Base-by-base conservation (phyloP, 2,113 vertebrate genomes). In the Triplophysa rosa region DNA sequence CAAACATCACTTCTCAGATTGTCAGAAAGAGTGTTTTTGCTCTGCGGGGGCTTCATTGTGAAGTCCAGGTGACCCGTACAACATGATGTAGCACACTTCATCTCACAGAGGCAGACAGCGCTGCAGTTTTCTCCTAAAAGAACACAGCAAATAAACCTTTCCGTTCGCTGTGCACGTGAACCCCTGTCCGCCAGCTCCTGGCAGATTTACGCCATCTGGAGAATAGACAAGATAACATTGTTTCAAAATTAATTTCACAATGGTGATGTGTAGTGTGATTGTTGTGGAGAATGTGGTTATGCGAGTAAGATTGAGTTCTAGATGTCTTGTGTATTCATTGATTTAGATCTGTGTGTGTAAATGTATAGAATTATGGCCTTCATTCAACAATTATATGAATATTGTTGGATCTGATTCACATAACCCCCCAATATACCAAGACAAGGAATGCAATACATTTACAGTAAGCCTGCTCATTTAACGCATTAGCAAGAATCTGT, bases 51-150 rank as follows among this genome's bases (percentile, higher is more conserved):
- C 81, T 85, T 75, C 80, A 71, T 85, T 79, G 52, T 87, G 56
- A 77, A 82, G 67, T 75, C 19, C 70, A 82, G 87, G 78, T 88
- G 87, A 90, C 83, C 88, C 81, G 65, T 84, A 80, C 85, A 88
- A 87, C 80, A 82, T 71, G 33, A 80, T 75, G 68, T 78, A 37
- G 8, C 54, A 87, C 80, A 87, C 87, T 86, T 68, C 37, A 59
- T 84, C 82, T 24, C 76, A 79, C 80, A 61, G 74, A 83, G 84
- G 86, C 80, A 67, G 78, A 87, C 66, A 10, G 49, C 47, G 17
- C 42, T 63, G 54, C 69, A 64, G 67, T 70, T 58, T 73, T 59
- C 73, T 40, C 61, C 72, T 23, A 37, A 80, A 69, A 79, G 42
- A 80, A 76, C 65, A 70, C 42, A 78, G 59, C 63, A 77, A 80